Percentiles rank a stretch among this genome's conserved stretches.
phyloP scores from a whole-genome alignment of 1,140 invertebrate species.

The Stegodyphus mimosarum region DNA sequence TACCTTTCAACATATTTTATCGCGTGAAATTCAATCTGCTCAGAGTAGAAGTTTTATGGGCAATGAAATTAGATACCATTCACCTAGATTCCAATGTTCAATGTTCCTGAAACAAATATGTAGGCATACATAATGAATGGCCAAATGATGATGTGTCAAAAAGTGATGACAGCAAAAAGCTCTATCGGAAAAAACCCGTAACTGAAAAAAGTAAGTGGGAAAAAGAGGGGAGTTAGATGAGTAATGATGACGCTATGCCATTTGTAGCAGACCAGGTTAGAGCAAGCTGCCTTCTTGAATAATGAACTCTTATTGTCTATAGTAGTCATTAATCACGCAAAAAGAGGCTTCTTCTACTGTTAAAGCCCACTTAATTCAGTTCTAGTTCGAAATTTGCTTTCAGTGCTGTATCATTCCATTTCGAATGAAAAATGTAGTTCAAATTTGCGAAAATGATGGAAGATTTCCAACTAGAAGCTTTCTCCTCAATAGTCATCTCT shows the following conservation, averaged over 20 bases:
- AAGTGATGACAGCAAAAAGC: slow-evolving; percentile 52
- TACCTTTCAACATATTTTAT: too few species aligned
- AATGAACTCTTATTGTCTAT: slow-evolving; percentile 57
- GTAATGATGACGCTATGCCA: slow-evolving; percentile 42
- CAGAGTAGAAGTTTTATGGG: too few species aligned
- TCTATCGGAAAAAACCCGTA: slow-evolving; percentile 9
- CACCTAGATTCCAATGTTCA: slow-evolving; percentile 23
- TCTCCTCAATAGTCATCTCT: background rate
- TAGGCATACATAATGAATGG: slow-evolving; percentile 53
- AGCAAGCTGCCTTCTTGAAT: slow-evolving; percentile 48
- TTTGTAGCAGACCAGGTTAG: slow-evolving; percentile 51
- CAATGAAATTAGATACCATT: slow-evolving; percentile 24
- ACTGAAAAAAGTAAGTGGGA: slow-evolving; percentile 12
- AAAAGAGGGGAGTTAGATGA: slow-evolving; percentile 13
- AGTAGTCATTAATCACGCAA: slow-evolving; percentile 47
- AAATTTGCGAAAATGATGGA: slow-evolving; percentile 57
- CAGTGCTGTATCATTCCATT: slow-evolving; percentile 46
- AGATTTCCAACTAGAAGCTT: slow-evolving; percentile 27
- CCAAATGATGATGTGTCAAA: slow-evolving; percentile 58
- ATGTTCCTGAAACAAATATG: slow-evolving; percentile 18
- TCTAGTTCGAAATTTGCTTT: slow-evolving; percentile 44
- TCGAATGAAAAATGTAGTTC: slow-evolving; percentile 48
- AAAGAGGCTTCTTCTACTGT: slow-evolving; percentile 25
- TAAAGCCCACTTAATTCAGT: slow-evolving; percentile 46
- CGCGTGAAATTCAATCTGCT: too few species aligned